Percentiles rank a stretch among this genome's conserved stretches.
Evolutionary conservation across 2,888 invertebrate species (phyloP).

Genomic region (Torymus aiolomorphi): DNA sequence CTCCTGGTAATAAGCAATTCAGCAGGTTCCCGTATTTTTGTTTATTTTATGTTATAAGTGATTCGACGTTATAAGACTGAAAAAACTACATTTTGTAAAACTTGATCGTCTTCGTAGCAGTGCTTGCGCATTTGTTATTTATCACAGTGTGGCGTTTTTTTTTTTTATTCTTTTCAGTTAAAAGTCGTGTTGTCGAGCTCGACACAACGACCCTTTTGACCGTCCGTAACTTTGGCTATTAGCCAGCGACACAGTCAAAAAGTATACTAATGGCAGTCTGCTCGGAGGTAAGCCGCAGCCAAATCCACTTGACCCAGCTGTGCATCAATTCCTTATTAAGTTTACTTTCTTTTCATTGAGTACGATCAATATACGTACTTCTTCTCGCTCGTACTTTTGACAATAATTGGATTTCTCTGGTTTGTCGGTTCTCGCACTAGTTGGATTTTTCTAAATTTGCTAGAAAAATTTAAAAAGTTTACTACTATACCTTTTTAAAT

Average conservation of each 20-base stretch:
- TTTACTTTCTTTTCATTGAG: neutral
- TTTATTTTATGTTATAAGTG: neutral
- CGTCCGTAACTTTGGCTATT: constrained; percentile 25
- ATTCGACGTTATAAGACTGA: neutral
- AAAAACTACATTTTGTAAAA: constrained; percentile 14
- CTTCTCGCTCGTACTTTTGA: neutral
- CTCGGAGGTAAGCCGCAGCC: constrained; percentile 60
- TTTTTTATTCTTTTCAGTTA: constrained; percentile 40
- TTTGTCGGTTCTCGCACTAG: no score
- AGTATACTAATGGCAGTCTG: constrained; percentile 64
- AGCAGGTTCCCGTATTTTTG: constrained; percentile 7
- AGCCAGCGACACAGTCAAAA: constrained; percentile 17
- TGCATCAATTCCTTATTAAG: constrained; percentile 60
- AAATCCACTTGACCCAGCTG: constrained; percentile 53
- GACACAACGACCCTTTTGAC: constrained; percentile 29
- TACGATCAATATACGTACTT: no score
- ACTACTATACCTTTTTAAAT: neutral
- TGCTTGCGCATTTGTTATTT: constrained; percentile 28
- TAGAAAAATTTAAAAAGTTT: neutral
- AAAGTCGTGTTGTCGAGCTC: constrained; percentile 50
- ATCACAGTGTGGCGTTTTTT: constrained; percentile 60
- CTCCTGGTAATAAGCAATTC: constrained; percentile 23
- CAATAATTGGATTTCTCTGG: neutral
- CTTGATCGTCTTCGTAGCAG: constrained; percentile 28
- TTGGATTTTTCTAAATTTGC: constrained; percentile 3